Evolutionary conservation across 2,797 vertebrate genomes (phyloP), one percentile per base, ranked within the genome.

Genomic region (Dromococcyx pavoninus): DNA sequence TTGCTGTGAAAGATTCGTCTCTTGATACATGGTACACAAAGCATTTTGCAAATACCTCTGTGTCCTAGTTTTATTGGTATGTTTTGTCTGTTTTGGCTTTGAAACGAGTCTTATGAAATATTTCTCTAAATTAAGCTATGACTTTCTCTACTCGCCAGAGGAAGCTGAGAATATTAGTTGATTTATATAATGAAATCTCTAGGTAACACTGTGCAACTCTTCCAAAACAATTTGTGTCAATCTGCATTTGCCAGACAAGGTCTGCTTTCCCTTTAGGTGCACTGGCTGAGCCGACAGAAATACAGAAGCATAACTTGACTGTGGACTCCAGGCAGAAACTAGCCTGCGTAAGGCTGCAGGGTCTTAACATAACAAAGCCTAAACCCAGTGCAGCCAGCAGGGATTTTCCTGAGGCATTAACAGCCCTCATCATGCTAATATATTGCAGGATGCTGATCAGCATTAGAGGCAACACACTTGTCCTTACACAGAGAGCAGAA

Each of bases 291-390:
- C 19, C 44, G 53, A 72, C 19, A 71, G 8, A 79, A 58, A 70
- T 8, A 78, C 9, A 35, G 17, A 8, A 69, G 8, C 6, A 3
- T 41, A 62, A 44, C 4, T 41, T 0, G 0, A 16, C 30, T 64
- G n/a, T 25, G 37, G 21, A 46, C 9, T 60, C 13, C 28, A 15
- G 46, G 11, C 43, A 74, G 56, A 74, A 80, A 37, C 21, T 4
- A 25, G 5, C 14, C 41, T 57, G 6, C 39, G 19, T 76, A 56
- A 73, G 14, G 32, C 54, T 95, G 23, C 70, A 70, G 35, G 17
- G 7, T 64, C 56, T 89, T 79, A 76, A 50, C 17, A 32, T 48
- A 41, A 83, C n/a, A 79, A 83, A 51, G 32, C 10, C 46, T 76
- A 70, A 85, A n/a, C 7, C 56, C 61, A 24, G 21, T 65, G 46